A percentile compares a stretch with the other conserved stretches of the same genome.
phyloP scores from a whole-genome alignment of 2,797 vertebrate species.

The Artibeus lituratus region DNA sequence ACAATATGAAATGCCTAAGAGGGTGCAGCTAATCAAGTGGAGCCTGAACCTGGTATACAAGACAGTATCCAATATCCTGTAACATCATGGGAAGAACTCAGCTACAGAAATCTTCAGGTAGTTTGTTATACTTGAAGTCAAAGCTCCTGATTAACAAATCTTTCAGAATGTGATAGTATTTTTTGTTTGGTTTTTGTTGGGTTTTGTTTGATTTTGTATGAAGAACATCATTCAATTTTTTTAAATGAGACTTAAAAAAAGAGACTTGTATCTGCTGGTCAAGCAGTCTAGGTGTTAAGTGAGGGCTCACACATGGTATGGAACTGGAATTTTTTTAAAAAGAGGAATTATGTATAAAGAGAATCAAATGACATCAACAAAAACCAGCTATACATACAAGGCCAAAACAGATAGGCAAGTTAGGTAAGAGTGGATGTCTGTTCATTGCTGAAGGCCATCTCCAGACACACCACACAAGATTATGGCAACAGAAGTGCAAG shows the following conservation, averaged over 20 bases:
- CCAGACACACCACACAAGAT: background rate
- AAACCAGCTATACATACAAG: background rate
- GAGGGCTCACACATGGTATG: background rate
- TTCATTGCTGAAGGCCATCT: background rate
- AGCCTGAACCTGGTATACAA: background rate
- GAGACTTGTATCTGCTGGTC: background rate
- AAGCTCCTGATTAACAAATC: background rate
- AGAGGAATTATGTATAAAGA: background rate
- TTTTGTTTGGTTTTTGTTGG: background rate
- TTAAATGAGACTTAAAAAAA: background rate
- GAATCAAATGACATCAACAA: background rate
- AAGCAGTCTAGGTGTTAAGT: background rate
- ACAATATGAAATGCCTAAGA: background rate
- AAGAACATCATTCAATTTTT: background rate
- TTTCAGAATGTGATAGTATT: background rate
- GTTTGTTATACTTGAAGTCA: background rate
- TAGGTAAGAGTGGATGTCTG: background rate
- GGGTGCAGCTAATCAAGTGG: background rate
- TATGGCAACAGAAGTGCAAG: background rate
- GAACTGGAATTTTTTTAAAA: background rate
- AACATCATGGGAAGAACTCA: background rate
- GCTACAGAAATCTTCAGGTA: background rate
- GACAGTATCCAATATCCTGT: background rate
- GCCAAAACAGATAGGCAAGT: background rate
- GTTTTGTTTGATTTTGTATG: background rate